Base-by-base conservation (phyloP, 2,888 invertebrate genomes). In the Aspidiotus destructor region DNA sequence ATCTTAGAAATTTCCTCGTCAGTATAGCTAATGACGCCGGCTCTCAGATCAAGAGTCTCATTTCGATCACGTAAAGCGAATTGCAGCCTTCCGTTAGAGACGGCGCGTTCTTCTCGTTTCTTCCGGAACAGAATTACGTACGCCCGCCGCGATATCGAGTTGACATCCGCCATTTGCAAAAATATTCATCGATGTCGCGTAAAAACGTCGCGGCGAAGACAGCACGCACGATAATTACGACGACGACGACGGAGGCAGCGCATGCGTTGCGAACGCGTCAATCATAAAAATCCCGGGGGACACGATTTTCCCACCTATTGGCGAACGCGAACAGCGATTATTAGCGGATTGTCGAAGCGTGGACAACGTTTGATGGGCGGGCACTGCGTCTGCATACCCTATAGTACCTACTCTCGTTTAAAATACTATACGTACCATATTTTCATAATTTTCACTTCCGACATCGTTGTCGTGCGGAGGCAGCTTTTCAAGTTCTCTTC, bases 101-200 rank as follows among this genome's bases (percentile, higher is more conserved):
- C 28, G 28, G 28, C 28, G 28, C 28, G 28, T 28, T 28, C 28
- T 28, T 28, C 28, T 28, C 28, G 28, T 5, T 28, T 5, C 28
- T 28, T 28, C 28, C 28, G 28, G 28, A 28, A 28, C 28, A 28
- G 28, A 28, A 28, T 1, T 28, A 28, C 28, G 28, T 28, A 28
- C 28, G 28, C 28, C 28, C 28, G 28, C 28, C 28, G 28, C 28
- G 28, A 28, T 28, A 28, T n/a, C 6, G 48, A 48, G 48, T 48
- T 48, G 48, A n/a, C 48, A 48, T 48, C 48, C 48, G 48, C 48
- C 48, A 48, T 48, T 48, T 48, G 48, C n/a, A 48, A 48, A n/a
- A 13, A 28, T 11, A n/a, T n/a, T n/a, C 48, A 48, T 48, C 48
- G 48, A n/a, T n/a, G 10, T 48, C 48, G 48, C n/a, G 48, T 48